phyloP scores from a whole-genome alignment of 2,888 invertebrate genomes.

The Vanessa cardui region DNA sequence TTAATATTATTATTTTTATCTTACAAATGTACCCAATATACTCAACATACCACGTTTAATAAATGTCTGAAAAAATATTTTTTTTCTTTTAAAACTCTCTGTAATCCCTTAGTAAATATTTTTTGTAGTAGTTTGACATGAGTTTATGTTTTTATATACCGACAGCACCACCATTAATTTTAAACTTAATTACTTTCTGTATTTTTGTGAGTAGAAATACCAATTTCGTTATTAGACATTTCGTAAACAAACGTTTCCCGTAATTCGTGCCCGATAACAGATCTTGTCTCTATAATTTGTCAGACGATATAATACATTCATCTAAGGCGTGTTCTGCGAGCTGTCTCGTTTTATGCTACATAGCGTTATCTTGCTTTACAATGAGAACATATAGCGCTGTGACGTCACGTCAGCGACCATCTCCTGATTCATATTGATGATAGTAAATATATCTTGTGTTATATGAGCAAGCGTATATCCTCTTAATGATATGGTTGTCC shows the following conservation, averaged over 20 bases:
- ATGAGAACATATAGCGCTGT: constrained; percentile 12
- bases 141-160: too few relatives aligned
- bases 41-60: too few relatives aligned
- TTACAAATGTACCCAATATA: too few relatives aligned
- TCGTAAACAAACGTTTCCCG: constrained; percentile 16
- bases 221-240: constrained; percentile 11
- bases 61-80: too few relatives aligned
- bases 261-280: constrained; percentile 26
- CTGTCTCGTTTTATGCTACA: constrained; percentile 8
- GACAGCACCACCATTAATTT: too few relatives aligned
- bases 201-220: background rate
- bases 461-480: constrained; percentile 18
- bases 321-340: background rate
- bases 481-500: constrained; percentile 13
- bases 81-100: too few relatives aligned
- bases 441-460: constrained; percentile 27
- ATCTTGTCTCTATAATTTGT: constrained; percentile 31
- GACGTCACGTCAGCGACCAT: constrained; percentile 31
- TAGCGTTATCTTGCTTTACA: constrained; percentile 18
- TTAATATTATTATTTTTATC: too few relatives aligned
- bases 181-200: background rate
- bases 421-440: constrained; percentile 38
- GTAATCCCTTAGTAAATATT: too few relatives aligned
- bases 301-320: constrained; percentile 17
- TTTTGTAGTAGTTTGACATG: too few relatives aligned